phyloP scores from a whole-genome alignment of 1,140 invertebrate species.

The Zaprionus davidi region DNA sequence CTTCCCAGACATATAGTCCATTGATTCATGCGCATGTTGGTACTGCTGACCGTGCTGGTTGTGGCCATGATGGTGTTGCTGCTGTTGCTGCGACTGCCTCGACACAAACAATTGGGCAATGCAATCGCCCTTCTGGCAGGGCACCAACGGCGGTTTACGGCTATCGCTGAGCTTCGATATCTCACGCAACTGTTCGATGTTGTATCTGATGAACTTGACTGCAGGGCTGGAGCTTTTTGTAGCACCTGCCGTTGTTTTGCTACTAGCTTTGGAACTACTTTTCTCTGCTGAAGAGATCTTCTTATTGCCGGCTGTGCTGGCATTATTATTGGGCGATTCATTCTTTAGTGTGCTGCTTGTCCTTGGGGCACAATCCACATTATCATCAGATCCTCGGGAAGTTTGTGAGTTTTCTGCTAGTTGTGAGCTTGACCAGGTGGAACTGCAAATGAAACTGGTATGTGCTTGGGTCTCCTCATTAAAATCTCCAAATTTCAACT shows the following conservation, averaged over 20 bases:
- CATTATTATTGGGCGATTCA: background rate
- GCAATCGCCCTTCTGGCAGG: conserved; percentile 75
- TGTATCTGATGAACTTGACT: conserved; percentile 48
- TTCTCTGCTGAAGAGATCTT: conserved; percentile 41
- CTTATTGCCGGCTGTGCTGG: conserved; percentile 35
- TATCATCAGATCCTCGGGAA: conserved; percentile 32
- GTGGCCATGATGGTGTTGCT: conserved; percentile 57
- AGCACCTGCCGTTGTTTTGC: conserved; percentile 12
- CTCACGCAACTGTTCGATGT: conserved; percentile 65
- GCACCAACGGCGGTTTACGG: conserved; percentile 69
- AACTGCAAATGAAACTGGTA: conserved; percentile 63
- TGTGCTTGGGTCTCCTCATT: conserved; percentile 45
- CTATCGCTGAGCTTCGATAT: conserved; percentile 64
- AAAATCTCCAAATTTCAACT: conserved; percentile 75
- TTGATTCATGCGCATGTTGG: conserved; percentile 73
- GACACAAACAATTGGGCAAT: conserved; percentile 76
- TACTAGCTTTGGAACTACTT: background rate
- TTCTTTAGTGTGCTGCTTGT: background rate
- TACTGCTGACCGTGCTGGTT: conserved; percentile 64
- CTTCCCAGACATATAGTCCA: conserved; percentile 74
- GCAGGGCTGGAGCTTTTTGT: conserved; percentile 12
- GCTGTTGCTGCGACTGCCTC: conserved; percentile 64
- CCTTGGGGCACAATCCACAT: conserved; percentile 56
- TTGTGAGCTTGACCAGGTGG: conserved; percentile 69
- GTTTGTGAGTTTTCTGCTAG: conserved; percentile 29